Evolutionary conservation across 2,797 vertebrate species (phyloP), one percentile per base, ranked within the genome.

Genomic region (Protonibea diacanthus): DNA sequence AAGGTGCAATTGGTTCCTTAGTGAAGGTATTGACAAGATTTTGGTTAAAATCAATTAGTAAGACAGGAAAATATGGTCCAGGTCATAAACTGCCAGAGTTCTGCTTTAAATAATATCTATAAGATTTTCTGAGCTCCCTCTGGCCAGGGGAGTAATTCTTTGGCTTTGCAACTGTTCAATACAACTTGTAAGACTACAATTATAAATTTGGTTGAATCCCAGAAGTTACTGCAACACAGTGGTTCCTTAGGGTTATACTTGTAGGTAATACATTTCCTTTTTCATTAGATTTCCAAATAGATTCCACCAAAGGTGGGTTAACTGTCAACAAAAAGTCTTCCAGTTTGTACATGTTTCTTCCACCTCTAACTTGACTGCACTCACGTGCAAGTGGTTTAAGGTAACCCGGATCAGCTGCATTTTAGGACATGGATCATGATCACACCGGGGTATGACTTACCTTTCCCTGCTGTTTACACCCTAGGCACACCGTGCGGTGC

Each of bases 401-500:
- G 33, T 10, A 11, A 29, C 38, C 21, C 3, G 8, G 1, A 47
- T 56, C n/a, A 20, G 60, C 51, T 44, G 23, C 1, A 21, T 63
- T 44, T 53, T 17, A 0, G 1, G 14, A 49, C 3, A 21, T 20
- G 21, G 18, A 58, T 49, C 57, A 18, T 48, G 5, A 68, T 47
- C 62, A 53, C 60, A 45, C 40, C 38, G 10, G 27, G 33, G 33
- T 18, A 5, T 38, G 33, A 63, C 67, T 59, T 38, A 7, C 25
- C 12, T 47, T 11, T n/a, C 4, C 48, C 13, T 14, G 52, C 21
- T 44, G 60, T 59, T 65, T 47, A 23, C 67, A 69, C 62, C 78
- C 20, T 88, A 94, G 93, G 98, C 98, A 0, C 98, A 99, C 92
- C 96, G 98, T 0, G 95, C 98, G 0, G 98, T 99, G 66, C 95